Percentiles rank a stretch among this genome's conserved stretches.
Evolutionary conservation across 1,140 invertebrate species (phyloP).

Genomic region (Kradibia gibbosae): DNA sequence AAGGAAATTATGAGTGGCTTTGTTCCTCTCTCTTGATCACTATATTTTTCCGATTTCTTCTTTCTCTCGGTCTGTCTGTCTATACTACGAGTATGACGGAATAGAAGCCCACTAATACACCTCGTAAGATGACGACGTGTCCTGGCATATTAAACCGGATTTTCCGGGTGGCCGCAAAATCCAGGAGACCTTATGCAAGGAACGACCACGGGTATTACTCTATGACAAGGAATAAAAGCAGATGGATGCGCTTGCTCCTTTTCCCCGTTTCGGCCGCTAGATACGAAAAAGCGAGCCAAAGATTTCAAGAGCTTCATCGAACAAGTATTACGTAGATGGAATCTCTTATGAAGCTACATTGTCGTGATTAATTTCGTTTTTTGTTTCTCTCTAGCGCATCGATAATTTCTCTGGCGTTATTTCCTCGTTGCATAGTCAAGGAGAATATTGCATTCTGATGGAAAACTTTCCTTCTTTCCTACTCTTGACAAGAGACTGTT

Average conservation of each 20-base stretch:
- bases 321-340: conserved; percentile 16
- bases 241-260: conserved; percentile 1
- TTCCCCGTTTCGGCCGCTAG: background rate
- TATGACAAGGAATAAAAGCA: background rate
- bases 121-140: conserved; percentile 53
- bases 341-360: conserved; percentile 33
- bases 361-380: background rate
- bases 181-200: conserved; percentile 43
- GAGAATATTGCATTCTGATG: background rate
- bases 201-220: conserved; percentile 40
- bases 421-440: background rate
- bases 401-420: background rate
- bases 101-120: conserved; percentile 53
- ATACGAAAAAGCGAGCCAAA: background rate
- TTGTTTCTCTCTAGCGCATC: background rate
- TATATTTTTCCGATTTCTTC: background rate
- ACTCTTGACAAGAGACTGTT: background rate
- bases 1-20: background rate
- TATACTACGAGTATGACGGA: background rate
- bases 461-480: background rate
- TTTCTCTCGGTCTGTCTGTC: conserved; percentile 15
- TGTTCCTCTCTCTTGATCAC: background rate
- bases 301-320: background rate
- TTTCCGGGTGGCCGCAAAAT: conserved; percentile 51
- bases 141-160: conserved; percentile 57